Conservation (phyloP, 2,113 vertebrate species). For the Oostethus manadensis region DNA sequence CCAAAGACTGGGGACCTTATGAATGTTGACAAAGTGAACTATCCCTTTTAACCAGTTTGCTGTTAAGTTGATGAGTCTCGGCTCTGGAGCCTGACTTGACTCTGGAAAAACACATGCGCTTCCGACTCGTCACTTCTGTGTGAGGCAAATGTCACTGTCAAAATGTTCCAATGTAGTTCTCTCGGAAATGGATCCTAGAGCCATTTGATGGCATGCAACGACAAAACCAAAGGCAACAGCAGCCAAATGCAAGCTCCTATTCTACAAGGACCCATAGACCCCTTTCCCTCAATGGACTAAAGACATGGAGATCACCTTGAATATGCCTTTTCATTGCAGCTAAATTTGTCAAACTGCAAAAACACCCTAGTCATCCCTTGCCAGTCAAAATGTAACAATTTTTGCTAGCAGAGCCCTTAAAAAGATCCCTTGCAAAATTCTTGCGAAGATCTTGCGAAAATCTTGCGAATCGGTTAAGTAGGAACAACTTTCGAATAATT, state of each 20-base stretch:
- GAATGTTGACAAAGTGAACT: conserved; percentile 22
- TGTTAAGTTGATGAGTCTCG: conserved; percentile 40
- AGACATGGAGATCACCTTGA: too few relatives aligned
- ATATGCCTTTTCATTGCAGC: conserved; percentile 35
- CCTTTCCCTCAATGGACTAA: conserved; percentile 56
- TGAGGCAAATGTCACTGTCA: conserved; percentile 73
- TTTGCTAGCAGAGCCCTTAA: conserved; percentile 30
- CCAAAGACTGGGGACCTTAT: conserved; percentile 17
- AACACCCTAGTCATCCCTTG: conserved; percentile 13
- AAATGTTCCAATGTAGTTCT: conserved; percentile 81
- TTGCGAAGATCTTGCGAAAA: too few relatives aligned
- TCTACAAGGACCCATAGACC: conserved; percentile 91
- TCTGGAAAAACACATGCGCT: conserved; percentile 50
- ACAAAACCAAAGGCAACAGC: conserved; percentile 92
- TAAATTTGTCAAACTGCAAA: conserved; percentile 21
- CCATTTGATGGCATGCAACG: conserved; percentile 90
- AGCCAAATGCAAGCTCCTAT: conserved; percentile 87
- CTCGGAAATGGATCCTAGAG: conserved; percentile 94
- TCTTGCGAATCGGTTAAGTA: too few relatives aligned
- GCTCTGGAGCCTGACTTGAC: conserved; percentile 35
- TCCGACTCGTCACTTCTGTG: conserved; percentile 65
- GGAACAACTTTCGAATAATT: too few relatives aligned
- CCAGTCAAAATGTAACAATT: conserved; percentile 17
- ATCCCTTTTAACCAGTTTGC: conserved; percentile 25
- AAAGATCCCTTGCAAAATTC: conserved; percentile 21